A percentile compares a stretch with the other conserved stretches of the same genome.
Evolutionary conservation across 2,888 invertebrate species (phyloP).

Genomic region (Hydraecia micacea): DNA sequence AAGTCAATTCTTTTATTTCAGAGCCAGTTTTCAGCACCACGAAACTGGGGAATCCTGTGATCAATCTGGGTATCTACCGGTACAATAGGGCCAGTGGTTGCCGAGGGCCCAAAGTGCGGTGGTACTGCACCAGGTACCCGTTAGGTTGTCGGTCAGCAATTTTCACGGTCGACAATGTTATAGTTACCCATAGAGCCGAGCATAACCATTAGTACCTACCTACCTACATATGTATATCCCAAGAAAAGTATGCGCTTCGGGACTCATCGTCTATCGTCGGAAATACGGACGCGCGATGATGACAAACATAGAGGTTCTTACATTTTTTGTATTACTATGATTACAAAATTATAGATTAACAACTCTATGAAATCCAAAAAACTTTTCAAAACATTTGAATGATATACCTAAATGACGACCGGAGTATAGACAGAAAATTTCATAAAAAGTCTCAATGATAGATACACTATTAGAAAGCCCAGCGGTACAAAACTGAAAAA

Average conservation of each 20-base stretch:
- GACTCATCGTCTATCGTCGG: too few relatives aligned
- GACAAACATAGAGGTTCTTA: neutral
- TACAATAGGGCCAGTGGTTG: constrained; percentile 50
- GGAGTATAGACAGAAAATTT: neutral
- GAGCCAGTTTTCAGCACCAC: constrained; percentile 54
- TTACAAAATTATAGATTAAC: neutral
- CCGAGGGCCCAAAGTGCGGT: constrained; percentile 43
- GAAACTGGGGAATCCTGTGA: constrained; percentile 61
- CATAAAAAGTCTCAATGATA: neutral
- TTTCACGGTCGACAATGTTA: constrained; percentile 29
- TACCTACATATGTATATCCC: too few relatives aligned
- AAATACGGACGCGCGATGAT: neutral
- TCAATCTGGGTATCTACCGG: constrained; percentile 62
- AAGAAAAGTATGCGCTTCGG: neutral
- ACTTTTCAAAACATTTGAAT: neutral
- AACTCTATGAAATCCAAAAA: neutral
- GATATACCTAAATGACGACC: neutral
- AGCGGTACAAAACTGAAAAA: neutral
- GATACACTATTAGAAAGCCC: neutral
- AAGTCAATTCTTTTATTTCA: constrained; percentile 20
- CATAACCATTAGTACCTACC: constrained; percentile 37
- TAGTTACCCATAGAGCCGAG: constrained; percentile 13
- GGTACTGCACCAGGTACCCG: constrained; percentile 40
- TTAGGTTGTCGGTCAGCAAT: constrained; percentile 42
- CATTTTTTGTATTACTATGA: neutral